Evolutionary conservation across 2,888 invertebrate species (phyloP).

Genomic region (Hoplodrina blanda): DNA sequence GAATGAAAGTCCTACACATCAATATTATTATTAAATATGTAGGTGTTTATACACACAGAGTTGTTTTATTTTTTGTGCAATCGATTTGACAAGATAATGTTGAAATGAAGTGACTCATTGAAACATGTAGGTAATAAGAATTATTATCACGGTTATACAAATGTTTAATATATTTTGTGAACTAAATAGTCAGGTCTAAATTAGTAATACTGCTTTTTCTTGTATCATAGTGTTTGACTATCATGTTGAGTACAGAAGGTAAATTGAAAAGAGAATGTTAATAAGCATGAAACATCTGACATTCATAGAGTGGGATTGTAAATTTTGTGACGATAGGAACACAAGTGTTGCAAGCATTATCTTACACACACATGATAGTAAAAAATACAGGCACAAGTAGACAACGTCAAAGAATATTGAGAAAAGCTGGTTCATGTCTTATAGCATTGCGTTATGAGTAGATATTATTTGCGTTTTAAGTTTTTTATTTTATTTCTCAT

Average conservation of each 20-base stretch:
- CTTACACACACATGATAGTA: not conserved
- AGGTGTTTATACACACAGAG: constrained; percentile 36
- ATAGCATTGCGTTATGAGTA: constrained; percentile 1
- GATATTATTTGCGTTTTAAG: constrained; percentile 29
- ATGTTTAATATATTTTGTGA: constrained; percentile 53
- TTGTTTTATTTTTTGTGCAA: constrained; percentile 48
- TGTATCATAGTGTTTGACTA: not conserved
- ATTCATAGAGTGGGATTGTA: constrained; percentile 3
- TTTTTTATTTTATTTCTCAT: constrained; percentile 8
- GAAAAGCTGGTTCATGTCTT: not conserved
- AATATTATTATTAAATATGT: constrained; percentile 43
- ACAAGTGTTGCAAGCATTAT: not conserved
- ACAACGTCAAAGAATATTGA: constrained; percentile 24
- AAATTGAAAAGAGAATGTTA: constrained; percentile 1
- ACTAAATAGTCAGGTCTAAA: constrained; percentile 27
- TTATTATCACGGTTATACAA: constrained; percentile 44
- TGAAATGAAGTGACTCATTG: constrained; percentile 37
- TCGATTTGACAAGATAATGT: constrained; percentile 20
- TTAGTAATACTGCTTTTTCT: constrained; percentile 1
- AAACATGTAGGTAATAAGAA: constrained; percentile 34
- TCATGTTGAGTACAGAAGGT: not conserved
- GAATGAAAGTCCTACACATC: constrained; percentile 18
- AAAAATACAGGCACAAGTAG: not conserved
- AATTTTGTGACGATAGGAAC: constrained; percentile 8
- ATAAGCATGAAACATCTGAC: constrained; percentile 9